Evolutionary conservation across 2,113 vertebrate genomes (phyloP), one percentile per base, ranked within the genome.

Genomic region (Neomonachus schauinslandi): DNA sequence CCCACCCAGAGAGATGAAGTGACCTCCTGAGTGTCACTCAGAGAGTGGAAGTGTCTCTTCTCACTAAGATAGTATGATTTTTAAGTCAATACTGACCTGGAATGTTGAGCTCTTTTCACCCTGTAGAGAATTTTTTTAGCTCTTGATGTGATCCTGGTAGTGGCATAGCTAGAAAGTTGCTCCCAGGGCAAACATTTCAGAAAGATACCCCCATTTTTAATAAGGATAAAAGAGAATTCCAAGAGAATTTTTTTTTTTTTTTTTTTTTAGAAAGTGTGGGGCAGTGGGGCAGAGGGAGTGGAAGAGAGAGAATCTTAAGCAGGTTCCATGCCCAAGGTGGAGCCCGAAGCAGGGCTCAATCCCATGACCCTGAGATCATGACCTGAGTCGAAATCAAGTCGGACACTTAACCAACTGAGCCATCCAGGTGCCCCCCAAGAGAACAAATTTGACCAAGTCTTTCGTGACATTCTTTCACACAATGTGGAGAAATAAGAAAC

Each of bases 401-500:
- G 16, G 65, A 69, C 2, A 3, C 16, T n/a, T 69, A n/a, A 69
- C 33, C 65, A 69, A 69, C 33, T 69, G 15, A 69, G 65, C 33
- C 15, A 9, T 16, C 33, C 65, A n/a, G 33, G 33, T 19, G 16
- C 7, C 33, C 65, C 65, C 33, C 57, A 88, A 94, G 83, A 79
- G 28, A 79, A 79, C 28, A 89, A 94, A 91, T 36, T 14, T 33
- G 31, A 89, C 77, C 65, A 90, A 80, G 28, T 89, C 71, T 96
- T 97, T 92, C 31, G 77, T 49, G 67, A 85, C 63, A 42, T 85
- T 93, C 61, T 90, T 92, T 94, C 49, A 49, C 16, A 76, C 31
- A 81, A 84, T n/a, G 26, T 81, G 69, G 63, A 95, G 31, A 95
- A 97, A 93, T 10, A 92, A 95, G 59, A 95, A 93, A 65, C 89